Base-by-base conservation (phyloP, 2,888 invertebrate genomes). In the Caenorhabditis uteleia region DNA sequence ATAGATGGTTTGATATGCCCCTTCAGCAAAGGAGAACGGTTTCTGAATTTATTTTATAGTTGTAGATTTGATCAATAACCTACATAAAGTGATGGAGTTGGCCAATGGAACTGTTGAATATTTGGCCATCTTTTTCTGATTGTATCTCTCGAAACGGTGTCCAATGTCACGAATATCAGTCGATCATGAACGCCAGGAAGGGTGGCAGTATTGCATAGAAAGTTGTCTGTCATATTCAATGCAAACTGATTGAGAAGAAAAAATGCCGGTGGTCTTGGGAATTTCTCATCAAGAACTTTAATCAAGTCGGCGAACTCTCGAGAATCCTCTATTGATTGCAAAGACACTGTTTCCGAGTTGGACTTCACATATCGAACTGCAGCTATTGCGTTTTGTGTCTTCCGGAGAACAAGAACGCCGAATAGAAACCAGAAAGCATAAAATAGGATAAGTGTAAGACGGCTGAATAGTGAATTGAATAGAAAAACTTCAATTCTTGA, bases 221-320 rank as follows among this genome's bases (percentile, higher is more conserved):
- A 82, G 65, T 82, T 82, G 71, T 80, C 79, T 3, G 82, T 82
- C 82, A 82, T 82, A 51, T 82, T 82, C 43, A 82, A 66, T 1
- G 82, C 82, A 45, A 77, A 76, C 34, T 80, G 82, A 58, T 82
- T 82, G 33, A 82, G 74, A n/a, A 82, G 68, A 23, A 82, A 73
- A 27, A 82, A 69, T 1, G 82, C 81, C 2, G 82, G 82, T 0
- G 82, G 82, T 31, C 68, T 55, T 18, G 64, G 68, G 57, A 80
- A 80, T 29, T 70, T 65, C 16, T 38, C 25, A 49, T 74, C 66
- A 31, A 71, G 50, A 12, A 49, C 50, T 12, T 34, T 25, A 18
- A 67, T 62, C n/a, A 74, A 44, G 33, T 67, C 74, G 26, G 74
- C 62, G 55, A 81, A 81, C 33, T 76, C 75, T n/a, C 57, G 36